Evolutionary conservation across 1,140 invertebrate species (phyloP).

Genomic region (Ceratosolen fusciceps): DNA sequence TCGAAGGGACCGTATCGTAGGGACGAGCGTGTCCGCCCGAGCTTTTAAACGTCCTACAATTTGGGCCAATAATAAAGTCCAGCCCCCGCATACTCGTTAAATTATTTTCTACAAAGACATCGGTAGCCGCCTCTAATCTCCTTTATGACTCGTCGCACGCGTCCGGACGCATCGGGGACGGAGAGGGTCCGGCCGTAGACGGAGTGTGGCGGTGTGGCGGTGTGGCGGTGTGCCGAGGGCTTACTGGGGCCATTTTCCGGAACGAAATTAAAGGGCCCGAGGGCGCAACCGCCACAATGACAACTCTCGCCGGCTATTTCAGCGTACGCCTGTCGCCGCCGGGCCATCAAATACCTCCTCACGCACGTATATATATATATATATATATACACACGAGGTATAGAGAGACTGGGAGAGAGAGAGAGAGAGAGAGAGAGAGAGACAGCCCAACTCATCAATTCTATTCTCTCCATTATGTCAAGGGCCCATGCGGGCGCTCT

Average conservation of each 20-base stretch:
- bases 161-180: background rate
- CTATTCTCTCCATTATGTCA: constrained; percentile 14
- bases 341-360: constrained; percentile 14
- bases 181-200: too few relatives aligned
- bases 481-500: background rate
- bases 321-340: constrained; percentile 21
- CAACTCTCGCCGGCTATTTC: constrained; percentile 5
- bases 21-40: too few relatives aligned
- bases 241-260: constrained; percentile 30
- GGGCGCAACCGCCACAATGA: constrained; percentile 21
- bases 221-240: too few relatives aligned
- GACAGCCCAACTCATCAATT: constrained; percentile 28
- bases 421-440: background rate
- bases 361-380: too few relatives aligned
- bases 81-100: constrained; percentile 14
- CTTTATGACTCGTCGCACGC: constrained; percentile 29
- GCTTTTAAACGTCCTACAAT: background rate
- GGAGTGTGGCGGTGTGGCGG: background rate
- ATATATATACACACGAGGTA: too few relatives aligned
- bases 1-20: too few relatives aligned
- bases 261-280: constrained; percentile 35
- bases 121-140: constrained; percentile 2
- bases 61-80: background rate
- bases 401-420: too few relatives aligned
- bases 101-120: constrained; percentile 34